A percentile compares a stretch with the other conserved stretches of the same genome.
Conservation (phyloP, 2,888 invertebrate genomes). For the Hedychridium roseum region DNA sequence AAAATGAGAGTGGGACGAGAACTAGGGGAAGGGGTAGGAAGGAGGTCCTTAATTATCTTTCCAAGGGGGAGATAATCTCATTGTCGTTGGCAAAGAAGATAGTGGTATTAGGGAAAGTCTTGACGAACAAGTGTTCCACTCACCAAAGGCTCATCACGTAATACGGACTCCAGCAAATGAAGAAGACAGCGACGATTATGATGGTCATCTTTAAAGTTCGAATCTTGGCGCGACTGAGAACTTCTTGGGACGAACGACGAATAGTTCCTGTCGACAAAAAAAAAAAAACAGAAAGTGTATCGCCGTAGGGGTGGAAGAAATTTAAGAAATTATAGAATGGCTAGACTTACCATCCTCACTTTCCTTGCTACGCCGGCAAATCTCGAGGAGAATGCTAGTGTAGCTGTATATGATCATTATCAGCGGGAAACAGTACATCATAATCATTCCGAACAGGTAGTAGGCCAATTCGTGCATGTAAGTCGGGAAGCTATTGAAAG, state of each 20-base stretch:
- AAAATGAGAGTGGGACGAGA: too few relatives aligned
- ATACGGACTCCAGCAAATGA: conserved; percentile 96
- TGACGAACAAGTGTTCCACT: too few relatives aligned
- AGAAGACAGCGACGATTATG: conserved; percentile 90
- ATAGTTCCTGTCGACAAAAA: conserved; percentile 67
- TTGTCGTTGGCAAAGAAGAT: too few relatives aligned
- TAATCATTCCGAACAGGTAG: conserved; percentile 82
- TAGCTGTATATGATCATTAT: conserved; percentile 88
- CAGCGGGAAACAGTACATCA: conserved; percentile 88
- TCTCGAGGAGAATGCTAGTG: conserved; percentile 85
- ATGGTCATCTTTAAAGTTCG: conserved; percentile 95
- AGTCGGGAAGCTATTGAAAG: conserved; percentile 81
- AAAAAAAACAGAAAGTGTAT: neutral
- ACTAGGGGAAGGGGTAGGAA: too few relatives aligned
- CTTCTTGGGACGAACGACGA: conserved; percentile 83
- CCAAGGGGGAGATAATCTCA: too few relatives aligned
- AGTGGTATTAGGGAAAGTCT: too few relatives aligned
- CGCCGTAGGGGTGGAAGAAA: neutral
- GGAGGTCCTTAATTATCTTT: too few relatives aligned
- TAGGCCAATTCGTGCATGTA: conserved; percentile 79
- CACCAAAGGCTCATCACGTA: conserved; percentile 90
- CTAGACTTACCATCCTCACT: conserved; percentile 67
- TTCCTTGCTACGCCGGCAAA: conserved; percentile 77
- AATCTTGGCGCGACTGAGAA: conserved; percentile 81
- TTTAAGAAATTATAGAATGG: too few relatives aligned